Percentiles rank a stretch among this genome's conserved stretches.
Evolutionary conservation across 1,140 invertebrate species (phyloP).

Genomic region (Nilaparvata lugens): DNA sequence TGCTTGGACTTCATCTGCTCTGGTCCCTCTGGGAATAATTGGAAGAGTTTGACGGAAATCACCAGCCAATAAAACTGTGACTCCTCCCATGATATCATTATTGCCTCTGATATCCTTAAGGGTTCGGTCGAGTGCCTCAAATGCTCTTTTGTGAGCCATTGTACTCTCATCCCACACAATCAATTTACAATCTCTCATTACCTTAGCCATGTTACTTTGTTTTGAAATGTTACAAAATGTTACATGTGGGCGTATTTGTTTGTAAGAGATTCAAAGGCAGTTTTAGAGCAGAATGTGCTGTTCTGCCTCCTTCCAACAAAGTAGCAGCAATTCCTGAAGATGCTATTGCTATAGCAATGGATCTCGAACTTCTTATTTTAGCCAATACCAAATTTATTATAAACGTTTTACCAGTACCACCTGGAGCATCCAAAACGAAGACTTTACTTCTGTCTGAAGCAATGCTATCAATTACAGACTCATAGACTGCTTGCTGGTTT

Average conservation of each 20-base stretch:
- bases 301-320: slow-evolving; percentile 39
- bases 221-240: slow-evolving; percentile 34
- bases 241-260: slow-evolving; percentile 29
- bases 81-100: slow-evolving; percentile 29
- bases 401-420: too few species aligned
- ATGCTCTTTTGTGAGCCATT: slow-evolving; percentile 30
- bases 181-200: slow-evolving; percentile 28
- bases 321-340: slow-evolving; percentile 38
- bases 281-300: slow-evolving; percentile 42
- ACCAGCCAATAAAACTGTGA: slow-evolving; percentile 29
- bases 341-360: slow-evolving; percentile 36
- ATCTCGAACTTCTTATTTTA: too few species aligned
- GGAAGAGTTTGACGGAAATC: slow-evolving; percentile 32
- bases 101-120: slow-evolving; percentile 29
- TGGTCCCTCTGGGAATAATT: slow-evolving; percentile 33
- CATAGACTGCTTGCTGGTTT: too few species aligned
- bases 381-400: too few species aligned
- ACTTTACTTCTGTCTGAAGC: too few species aligned
- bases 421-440: too few species aligned
- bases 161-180: slow-evolving; percentile 36
- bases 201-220: slow-evolving; percentile 21
- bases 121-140: slow-evolving; percentile 31
- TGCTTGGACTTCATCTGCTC: slow-evolving; percentile 35
- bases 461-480: too few species aligned
- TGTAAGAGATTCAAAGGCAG: slow-evolving; percentile 31